These are phyloP conservation scores for Bergia puertoricense DNA, from an alignment of 92 coral and sea anemone genomes.

Conservation along the genomic window DNA sequence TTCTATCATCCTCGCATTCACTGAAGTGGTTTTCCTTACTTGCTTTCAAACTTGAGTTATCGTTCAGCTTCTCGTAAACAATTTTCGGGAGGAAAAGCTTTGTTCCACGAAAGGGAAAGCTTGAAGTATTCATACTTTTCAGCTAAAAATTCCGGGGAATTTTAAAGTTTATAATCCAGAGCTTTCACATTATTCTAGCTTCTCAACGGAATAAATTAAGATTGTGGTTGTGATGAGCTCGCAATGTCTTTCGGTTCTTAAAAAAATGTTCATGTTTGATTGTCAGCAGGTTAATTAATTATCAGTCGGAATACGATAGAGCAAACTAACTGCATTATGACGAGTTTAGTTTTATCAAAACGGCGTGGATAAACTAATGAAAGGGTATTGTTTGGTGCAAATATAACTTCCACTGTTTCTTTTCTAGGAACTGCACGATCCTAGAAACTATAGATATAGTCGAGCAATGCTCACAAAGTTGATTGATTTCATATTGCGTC, in stretches of 20 bases:
- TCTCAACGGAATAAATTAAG: background rate
- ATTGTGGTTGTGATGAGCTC: background rate
- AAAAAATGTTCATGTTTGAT: background rate
- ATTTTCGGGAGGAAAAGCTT: constrained; percentile 14
- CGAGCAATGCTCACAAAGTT: too few species aligned
- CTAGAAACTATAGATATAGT: too few species aligned
- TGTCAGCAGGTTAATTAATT: background rate
- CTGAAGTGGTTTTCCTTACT: background rate
- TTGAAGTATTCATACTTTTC: background rate
- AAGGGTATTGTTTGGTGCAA: background rate
- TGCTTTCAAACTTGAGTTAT: background rate
- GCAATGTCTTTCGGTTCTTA: background rate
- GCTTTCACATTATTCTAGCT: background rate
- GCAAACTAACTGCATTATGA: background rate
- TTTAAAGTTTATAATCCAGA: background rate
- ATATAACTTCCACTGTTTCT: too few species aligned
- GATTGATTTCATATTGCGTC: too few species aligned
- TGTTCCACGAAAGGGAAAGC: background rate
- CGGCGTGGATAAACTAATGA: too few species aligned
- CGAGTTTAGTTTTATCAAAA: too few species aligned
- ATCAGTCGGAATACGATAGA: background rate
- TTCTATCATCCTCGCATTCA: background rate
- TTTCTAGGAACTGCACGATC: background rate
- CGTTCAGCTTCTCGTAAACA: background rate
- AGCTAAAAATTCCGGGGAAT: background rate